Evolutionary conservation across 2,113 vertebrate genomes (phyloP).

Genomic region (Aspidoscelis tigris): DNA sequence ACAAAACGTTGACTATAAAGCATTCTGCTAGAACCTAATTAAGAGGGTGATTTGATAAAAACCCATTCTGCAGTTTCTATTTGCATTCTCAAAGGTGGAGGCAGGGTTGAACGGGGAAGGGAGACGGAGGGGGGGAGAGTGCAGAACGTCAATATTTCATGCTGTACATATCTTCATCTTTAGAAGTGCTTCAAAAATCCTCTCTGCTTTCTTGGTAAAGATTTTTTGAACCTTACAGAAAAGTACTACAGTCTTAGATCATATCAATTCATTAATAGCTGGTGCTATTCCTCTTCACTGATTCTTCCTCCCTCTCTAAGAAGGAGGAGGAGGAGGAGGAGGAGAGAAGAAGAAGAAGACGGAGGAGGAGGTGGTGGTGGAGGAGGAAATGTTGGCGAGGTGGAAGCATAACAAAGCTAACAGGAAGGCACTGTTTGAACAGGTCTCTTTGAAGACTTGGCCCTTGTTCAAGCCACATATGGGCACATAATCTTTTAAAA

Average conservation of each 20-base stretch:
- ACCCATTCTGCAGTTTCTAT: constrained; percentile 56
- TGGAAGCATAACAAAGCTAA: constrained; percentile 71
- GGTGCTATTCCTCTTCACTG: constrained; percentile 74
- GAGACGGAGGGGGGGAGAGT: background rate
- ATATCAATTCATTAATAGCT: constrained; percentile 84
- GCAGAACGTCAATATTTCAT: constrained; percentile 28
- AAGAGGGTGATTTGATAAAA: constrained; percentile 67
- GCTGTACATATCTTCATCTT: constrained; percentile 46
- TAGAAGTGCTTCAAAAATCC: background rate
- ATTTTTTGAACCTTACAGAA: constrained; percentile 76
- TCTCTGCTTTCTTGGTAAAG: constrained; percentile 54
- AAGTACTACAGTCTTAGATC: constrained; percentile 76
- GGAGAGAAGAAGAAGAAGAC: too few relatives aligned
- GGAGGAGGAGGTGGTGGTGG: too few relatives aligned
- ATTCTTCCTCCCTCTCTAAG: constrained; percentile 48
- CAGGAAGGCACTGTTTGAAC: constrained; percentile 79
- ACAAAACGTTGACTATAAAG: constrained; percentile 59
- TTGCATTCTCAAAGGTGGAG: constrained; percentile 48
- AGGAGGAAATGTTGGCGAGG: background rate
- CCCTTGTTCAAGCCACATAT: constrained; percentile 93
- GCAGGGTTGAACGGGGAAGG: background rate
- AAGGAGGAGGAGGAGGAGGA: too few relatives aligned
- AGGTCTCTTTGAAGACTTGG: constrained; percentile 82
- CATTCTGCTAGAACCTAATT: constrained; percentile 69
- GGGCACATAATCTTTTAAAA: constrained; percentile 98